Evolutionary conservation across 35 echinoderm and acorn worm species (phyloP).

Genomic region (Patiria miniata): DNA sequence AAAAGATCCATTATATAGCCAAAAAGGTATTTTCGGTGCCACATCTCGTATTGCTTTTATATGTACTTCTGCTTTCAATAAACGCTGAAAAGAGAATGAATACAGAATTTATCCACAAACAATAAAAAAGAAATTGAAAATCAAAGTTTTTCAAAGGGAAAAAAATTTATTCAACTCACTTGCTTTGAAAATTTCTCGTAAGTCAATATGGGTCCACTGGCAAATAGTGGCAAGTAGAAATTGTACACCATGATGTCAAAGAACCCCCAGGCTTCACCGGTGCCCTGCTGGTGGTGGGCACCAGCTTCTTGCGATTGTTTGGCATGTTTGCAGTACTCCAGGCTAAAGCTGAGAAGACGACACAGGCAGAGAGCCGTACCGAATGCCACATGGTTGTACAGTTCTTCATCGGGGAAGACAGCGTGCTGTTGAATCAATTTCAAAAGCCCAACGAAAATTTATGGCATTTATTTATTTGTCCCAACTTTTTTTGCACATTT

Average conservation of each 20-base stretch:
- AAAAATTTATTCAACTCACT: constrained; percentile 44
- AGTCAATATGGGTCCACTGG: constrained; percentile 59
- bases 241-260: constrained; percentile 41
- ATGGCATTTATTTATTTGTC: too few relatives aligned
- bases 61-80: too few relatives aligned
- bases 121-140: too few relatives aligned
- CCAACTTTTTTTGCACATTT: too few relatives aligned
- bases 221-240: constrained; percentile 69
- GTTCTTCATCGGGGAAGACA: constrained; percentile 45
- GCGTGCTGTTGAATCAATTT: constrained; percentile 19
- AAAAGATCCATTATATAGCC: too few relatives aligned
- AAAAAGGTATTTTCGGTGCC: too few relatives aligned
- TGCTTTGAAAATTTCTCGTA: constrained; percentile 67
- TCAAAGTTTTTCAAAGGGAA: too few relatives aligned
- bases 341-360: constrained; percentile 56
- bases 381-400: constrained; percentile 56
- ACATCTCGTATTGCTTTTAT: too few relatives aligned
- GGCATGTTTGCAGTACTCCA: constrained; percentile 52
- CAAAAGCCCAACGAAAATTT: too few relatives aligned
- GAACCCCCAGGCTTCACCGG: constrained; percentile 25
- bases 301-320: neutral
- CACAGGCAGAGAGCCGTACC: constrained; percentile 47
- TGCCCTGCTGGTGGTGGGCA: neutral
- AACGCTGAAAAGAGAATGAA: too few relatives aligned
- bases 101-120: too few relatives aligned